Percentiles rank a stretch among this genome's conserved stretches.
phyloP scores from a whole-genome alignment of 2,797 vertebrate genomes.

The Nannoperca obscura region DNA sequence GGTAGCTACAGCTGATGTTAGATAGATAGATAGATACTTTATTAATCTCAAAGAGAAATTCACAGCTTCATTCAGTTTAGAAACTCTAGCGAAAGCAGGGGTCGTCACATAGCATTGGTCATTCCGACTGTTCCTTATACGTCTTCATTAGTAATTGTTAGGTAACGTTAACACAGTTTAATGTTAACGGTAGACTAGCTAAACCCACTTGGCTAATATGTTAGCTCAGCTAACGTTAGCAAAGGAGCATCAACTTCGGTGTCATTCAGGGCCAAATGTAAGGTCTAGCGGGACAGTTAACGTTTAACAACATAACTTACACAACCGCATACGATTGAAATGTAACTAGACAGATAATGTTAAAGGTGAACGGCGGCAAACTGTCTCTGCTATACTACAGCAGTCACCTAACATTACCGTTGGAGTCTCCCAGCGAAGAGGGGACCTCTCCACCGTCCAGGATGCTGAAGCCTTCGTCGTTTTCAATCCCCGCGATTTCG shows the following conservation, averaged over 20 bases:
- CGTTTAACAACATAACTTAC: too few species aligned
- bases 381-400: background rate
- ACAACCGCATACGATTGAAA: rapidly evolving
- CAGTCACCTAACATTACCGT: constrained; percentile 59
- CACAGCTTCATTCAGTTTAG: constrained; percentile 5
- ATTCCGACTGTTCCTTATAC: rapidly evolving
- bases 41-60: too few species aligned
- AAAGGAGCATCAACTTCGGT: background rate
- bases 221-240: constrained; percentile 59
- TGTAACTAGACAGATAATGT: background rate
- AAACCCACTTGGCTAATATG: constrained; percentile 30
- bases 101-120: rapidly evolving
- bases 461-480: constrained; percentile 95
- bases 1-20: background rate
- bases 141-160: too few species aligned
- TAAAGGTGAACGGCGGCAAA: background rate
- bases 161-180: background rate
- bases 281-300: background rate
- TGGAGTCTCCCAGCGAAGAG: constrained; percentile 77
- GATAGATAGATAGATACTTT: too few species aligned
- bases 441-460: constrained; percentile 93
- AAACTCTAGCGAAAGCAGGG: rapidly evolving
- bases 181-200: constrained; percentile 2
- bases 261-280: background rate
- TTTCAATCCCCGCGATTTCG: constrained; percentile 96